Evolutionary conservation across 2,888 invertebrate species (phyloP).

Genomic region (Lysandra coridon): DNA sequence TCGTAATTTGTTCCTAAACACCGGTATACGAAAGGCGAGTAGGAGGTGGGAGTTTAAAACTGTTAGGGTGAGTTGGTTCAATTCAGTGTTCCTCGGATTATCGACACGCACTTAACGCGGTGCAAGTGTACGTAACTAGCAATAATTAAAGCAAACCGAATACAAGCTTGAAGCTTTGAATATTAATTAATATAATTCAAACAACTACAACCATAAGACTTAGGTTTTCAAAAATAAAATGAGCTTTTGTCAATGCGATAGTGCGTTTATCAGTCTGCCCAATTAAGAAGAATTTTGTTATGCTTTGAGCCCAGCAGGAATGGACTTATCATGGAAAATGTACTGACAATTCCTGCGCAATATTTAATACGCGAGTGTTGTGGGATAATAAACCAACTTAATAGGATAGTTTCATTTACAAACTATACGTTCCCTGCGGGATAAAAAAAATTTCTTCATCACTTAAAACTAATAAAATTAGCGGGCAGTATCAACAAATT

Average conservation of each 20-base stretch:
- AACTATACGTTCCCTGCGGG: too few species aligned
- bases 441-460: too few species aligned
- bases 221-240: background rate
- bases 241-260: background rate
- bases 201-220: background rate
- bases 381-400: too few species aligned
- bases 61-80: constrained; percentile 51
- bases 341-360: too few species aligned
- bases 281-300: too few species aligned
- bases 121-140: constrained; percentile 50
- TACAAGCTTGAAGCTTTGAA: too few species aligned
- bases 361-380: too few species aligned
- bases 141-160: background rate
- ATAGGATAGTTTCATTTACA: too few species aligned
- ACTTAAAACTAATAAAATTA: too few species aligned
- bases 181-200: background rate
- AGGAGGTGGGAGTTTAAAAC: constrained; percentile 54
- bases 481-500: background rate
- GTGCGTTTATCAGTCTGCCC: background rate
- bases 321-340: too few species aligned
- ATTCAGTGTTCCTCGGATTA: constrained; percentile 56
- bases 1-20: constrained; percentile 34
- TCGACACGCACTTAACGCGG: constrained; percentile 41
- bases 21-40: constrained; percentile 51
- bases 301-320: too few species aligned